phyloP scores from a whole-genome alignment of 2,888 invertebrate genomes.

The Lasius fuliginosus region DNA sequence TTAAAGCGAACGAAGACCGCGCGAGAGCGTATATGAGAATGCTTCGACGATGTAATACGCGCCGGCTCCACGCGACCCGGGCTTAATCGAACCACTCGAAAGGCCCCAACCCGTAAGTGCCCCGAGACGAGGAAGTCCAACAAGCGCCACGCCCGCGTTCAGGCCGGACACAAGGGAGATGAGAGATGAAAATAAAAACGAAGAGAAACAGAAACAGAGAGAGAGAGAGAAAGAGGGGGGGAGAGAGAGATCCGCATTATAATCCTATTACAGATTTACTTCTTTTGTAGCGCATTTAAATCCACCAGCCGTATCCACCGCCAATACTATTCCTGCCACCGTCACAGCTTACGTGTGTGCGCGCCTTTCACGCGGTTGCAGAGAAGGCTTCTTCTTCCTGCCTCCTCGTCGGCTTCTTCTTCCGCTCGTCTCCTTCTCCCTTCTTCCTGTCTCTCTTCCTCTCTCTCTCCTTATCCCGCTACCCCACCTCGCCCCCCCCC shows the following conservation, averaged over 20 bases:
- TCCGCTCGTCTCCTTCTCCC: conserved; percentile 29
- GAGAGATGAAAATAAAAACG: neutral
- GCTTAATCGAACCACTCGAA: conserved; percentile 53
- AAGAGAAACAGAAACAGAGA: neutral
- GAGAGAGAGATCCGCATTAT: conserved; percentile 58
- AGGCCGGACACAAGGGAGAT: conserved; percentile 34
- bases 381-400: conserved; percentile 37
- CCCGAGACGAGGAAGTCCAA: conserved; percentile 43
- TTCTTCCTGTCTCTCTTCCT: conserved; percentile 4
- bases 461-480: conserved; percentile 8
- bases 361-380: conserved; percentile 57
- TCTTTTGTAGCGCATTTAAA: conserved; percentile 70
- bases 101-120: conserved; percentile 42
- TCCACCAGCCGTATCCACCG: conserved; percentile 47
- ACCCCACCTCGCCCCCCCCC: neutral
- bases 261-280: conserved; percentile 73
- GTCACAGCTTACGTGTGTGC: neutral
- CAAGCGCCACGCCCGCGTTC: conserved; percentile 64
- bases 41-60: conserved; percentile 43
- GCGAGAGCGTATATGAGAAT: conserved; percentile 23
- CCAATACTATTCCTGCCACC: conserved; percentile 3
- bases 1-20: conserved; percentile 27
- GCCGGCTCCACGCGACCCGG: conserved; percentile 46
- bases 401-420: conserved; percentile 46
- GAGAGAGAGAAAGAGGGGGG: neutral